Conservation (phyloP, 2,113 vertebrate genomes). For the Chaetops frenatus region DNA sequence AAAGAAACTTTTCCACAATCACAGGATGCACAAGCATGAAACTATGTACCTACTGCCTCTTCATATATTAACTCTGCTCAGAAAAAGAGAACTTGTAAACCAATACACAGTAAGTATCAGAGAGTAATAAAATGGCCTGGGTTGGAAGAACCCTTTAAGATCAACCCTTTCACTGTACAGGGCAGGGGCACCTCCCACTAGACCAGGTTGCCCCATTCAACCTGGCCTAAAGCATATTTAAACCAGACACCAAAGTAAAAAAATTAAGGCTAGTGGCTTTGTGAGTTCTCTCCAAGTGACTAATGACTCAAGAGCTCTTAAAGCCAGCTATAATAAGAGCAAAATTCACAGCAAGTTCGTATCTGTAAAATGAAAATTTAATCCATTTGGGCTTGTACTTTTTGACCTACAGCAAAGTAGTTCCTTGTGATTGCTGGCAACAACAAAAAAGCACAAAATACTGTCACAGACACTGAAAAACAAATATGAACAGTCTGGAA, state of each 20-base stretch:
- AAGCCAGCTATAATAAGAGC: background rate
- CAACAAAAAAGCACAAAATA: background rate
- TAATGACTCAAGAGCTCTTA: background rate
- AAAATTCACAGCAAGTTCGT: background rate
- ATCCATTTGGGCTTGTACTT: background rate
- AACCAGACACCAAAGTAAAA: background rate
- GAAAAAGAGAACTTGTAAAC: background rate
- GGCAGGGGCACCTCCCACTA: background rate
- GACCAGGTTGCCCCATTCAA: background rate
- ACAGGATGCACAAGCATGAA: background rate
- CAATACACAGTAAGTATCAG: background rate
- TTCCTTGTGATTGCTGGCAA: background rate
- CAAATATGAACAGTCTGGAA: background rate
- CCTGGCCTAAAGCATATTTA: background rate
- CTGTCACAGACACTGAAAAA: background rate
- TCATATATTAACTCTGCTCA: background rate
- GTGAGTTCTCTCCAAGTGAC: background rate
- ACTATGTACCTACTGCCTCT: background rate
- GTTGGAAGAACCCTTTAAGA: background rate
- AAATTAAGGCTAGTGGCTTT: background rate
- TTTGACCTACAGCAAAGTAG: background rate
- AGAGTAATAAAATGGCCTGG: background rate
- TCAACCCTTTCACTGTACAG: rapidly evolving
- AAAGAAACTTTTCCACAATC: background rate
- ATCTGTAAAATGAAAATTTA: background rate